These are phyloP conservation scores for Vultur gryphus DNA, from an alignment of 2,797 vertebrate species.

Conservation along the genomic window DNA sequence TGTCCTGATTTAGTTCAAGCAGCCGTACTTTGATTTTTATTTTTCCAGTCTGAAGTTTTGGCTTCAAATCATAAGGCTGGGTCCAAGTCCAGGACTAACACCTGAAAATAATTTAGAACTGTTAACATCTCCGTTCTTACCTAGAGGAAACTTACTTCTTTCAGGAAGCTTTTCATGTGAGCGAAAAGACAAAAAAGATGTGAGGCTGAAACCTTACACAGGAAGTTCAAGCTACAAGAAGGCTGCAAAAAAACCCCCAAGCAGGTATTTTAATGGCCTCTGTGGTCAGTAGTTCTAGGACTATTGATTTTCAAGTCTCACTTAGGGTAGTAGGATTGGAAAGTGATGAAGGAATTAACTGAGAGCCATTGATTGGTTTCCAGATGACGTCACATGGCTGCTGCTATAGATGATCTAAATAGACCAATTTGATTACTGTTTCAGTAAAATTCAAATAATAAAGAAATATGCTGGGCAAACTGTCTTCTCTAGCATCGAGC, in stretches of 20 bases:
- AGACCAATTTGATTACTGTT: background rate
- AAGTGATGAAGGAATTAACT: background rate
- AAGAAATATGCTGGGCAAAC: background rate
- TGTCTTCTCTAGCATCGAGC: background rate
- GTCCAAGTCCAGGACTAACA: background rate
- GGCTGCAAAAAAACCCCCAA: no score
- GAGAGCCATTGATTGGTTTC: background rate
- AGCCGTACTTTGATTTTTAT: background rate
- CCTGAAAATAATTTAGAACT: background rate
- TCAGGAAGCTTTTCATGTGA: background rate
- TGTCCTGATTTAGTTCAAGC: background rate
- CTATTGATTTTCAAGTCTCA: background rate
- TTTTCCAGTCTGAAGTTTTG: background rate
- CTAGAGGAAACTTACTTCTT: background rate
- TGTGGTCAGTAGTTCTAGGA: background rate
- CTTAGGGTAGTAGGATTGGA: background rate
- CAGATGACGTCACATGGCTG: background rate
- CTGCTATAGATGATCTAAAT: background rate
- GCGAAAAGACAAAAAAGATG: background rate
- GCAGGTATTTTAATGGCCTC: background rate
- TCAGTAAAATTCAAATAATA: background rate
- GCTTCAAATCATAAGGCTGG: background rate
- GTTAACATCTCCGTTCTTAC: background rate
- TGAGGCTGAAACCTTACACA: background rate
- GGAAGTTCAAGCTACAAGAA: background rate